Conservation (phyloP, 2,888 invertebrate species). For the Eupithecia pulchellata region DNA sequence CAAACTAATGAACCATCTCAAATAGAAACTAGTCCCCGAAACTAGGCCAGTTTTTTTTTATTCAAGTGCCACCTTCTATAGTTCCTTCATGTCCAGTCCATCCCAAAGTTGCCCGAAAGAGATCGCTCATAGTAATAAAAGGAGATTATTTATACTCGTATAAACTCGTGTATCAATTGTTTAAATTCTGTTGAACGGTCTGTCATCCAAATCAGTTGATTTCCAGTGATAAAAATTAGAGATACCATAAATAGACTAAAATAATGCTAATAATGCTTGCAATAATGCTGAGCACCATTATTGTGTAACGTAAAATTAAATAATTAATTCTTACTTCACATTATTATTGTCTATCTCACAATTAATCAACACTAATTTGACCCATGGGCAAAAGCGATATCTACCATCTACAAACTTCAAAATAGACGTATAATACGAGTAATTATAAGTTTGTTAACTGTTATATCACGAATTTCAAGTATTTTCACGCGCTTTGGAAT, state of each 20-base stretch:
- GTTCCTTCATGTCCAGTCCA: no score
- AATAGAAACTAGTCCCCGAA: no score
- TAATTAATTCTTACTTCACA: neutral
- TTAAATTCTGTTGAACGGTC: neutral
- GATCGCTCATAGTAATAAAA: no score
- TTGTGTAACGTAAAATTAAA: conserved; percentile 8
- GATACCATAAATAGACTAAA: neutral
- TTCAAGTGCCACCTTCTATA: no score
- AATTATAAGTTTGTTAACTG: conserved; percentile 17
- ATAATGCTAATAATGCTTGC: no score
- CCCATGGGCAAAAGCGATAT: conserved; percentile 1
- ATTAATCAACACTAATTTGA: conserved; percentile 8
- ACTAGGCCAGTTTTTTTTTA: no score
- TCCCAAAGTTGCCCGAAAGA: no score
- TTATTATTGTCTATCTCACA: conserved; percentile 1
- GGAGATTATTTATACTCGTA: no score
- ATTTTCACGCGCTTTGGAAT: conserved; percentile 44
- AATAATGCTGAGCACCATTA: no score
- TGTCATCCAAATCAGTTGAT: neutral
- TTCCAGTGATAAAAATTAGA: neutral
- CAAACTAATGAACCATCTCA: no score
- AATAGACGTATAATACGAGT: neutral
- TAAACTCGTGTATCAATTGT: neutral
- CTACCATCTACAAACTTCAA: conserved; percentile 11
- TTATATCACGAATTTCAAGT: conserved; percentile 42